Percentiles rank a stretch among this genome's conserved stretches.
Evolutionary conservation across 92 coral and sea anemone species (phyloP).

Genomic region (Epizoanthus stellaris): DNA sequence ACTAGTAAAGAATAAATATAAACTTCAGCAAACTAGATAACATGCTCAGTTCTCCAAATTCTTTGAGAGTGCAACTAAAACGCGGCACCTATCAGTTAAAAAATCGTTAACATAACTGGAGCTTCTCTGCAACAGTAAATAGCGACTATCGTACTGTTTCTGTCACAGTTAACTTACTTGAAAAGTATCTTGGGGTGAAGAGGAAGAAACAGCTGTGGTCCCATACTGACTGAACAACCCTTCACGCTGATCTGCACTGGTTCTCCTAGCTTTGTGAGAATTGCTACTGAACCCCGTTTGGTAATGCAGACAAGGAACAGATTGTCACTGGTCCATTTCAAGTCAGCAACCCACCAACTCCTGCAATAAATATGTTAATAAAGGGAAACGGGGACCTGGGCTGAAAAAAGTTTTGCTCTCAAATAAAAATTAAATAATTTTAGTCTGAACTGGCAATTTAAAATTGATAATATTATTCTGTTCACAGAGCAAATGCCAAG

Average conservation of each 20-base stretch:
- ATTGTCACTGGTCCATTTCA: constrained; percentile 90
- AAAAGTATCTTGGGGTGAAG: constrained; percentile 92
- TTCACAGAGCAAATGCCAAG: background rate
- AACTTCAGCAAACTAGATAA: background rate
- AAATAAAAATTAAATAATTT: too few relatives aligned
- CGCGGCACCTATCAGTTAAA: background rate
- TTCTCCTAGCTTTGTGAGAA: constrained; percentile 89
- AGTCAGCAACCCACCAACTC: constrained; percentile 94
- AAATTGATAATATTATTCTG: too few relatives aligned
- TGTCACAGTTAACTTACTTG: constrained; percentile 61
- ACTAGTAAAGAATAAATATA: background rate
- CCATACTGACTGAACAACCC: constrained; percentile 80
- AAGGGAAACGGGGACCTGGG: too few relatives aligned
- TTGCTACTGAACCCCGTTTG: constrained; percentile 85
- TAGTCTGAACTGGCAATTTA: too few relatives aligned
- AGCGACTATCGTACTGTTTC: too few relatives aligned
- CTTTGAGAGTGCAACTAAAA: background rate
- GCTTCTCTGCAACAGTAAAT: too few relatives aligned
- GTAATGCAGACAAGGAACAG: constrained; percentile 86
- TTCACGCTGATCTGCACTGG: constrained; percentile 79
- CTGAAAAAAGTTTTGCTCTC: too few relatives aligned
- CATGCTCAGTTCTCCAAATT: background rate
- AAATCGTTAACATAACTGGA: too few relatives aligned
- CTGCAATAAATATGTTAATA: constrained; percentile 31
- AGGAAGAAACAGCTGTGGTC: constrained; percentile 83